phyloP scores from a whole-genome alignment of 1,140 invertebrate genomes.

The Drosophila albomicans region DNA sequence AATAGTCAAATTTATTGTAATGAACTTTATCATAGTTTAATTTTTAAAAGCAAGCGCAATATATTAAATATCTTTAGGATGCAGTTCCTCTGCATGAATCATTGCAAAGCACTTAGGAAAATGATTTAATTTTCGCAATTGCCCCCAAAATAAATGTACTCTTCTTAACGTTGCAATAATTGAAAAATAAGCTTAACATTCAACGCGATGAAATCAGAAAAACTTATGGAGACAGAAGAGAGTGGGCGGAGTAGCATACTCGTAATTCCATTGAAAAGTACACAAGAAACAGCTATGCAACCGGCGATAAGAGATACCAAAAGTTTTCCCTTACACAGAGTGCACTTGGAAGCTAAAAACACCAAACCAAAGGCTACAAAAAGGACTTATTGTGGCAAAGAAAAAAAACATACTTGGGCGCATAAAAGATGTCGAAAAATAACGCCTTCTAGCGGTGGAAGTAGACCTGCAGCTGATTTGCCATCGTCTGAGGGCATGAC shows the following conservation, averaged over 20 bases:
- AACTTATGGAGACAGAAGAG: constrained; percentile 24
- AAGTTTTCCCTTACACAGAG: constrained; percentile 14
- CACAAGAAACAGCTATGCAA: constrained; percentile 29
- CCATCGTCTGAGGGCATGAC: constrained; percentile 44
- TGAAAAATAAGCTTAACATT: constrained; percentile 47
- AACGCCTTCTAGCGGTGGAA: constrained; percentile 18
- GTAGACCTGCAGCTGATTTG: constrained; percentile 36
- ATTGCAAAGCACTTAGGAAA: constrained; percentile 33
- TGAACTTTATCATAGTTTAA: too few relatives aligned
- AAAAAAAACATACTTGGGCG: constrained; percentile 7
- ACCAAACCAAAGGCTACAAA: background rate
- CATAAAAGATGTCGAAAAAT: constrained; percentile 20
- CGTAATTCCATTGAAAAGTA: constrained; percentile 35
- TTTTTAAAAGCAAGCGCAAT: too few relatives aligned
- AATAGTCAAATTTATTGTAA: too few relatives aligned
- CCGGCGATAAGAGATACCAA: constrained; percentile 45
- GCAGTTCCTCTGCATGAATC: background rate
- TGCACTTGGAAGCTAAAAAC: background rate
- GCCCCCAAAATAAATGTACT: constrained; percentile 36
- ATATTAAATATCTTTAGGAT: too few relatives aligned
- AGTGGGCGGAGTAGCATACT: constrained; percentile 14
- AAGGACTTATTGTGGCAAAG: constrained; percentile 15
- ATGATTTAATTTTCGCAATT: constrained; percentile 58
- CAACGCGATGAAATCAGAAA: constrained; percentile 27
- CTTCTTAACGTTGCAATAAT: constrained; percentile 37